A percentile compares a stretch with the other conserved stretches of the same genome.
phyloP scores from a whole-genome alignment of 2,797 vertebrate species.

The Anabacerthia variegaticeps region DNA sequence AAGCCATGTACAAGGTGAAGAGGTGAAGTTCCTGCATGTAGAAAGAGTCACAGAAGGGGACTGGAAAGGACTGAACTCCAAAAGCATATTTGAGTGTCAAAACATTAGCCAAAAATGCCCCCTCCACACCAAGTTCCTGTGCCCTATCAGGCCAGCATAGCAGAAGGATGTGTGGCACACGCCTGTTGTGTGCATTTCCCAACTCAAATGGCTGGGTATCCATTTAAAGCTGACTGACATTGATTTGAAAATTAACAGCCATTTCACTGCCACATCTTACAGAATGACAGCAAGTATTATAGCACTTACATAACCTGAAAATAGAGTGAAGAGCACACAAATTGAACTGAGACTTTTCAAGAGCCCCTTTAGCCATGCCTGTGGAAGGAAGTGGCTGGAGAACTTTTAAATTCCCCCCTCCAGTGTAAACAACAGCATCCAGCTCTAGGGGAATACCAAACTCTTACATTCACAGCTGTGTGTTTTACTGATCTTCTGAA shows the following conservation, averaged over 20 bases:
- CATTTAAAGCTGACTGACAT: not conserved
- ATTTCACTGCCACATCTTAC: not conserved
- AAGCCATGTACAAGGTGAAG: not conserved
- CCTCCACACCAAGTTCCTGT: not conserved
- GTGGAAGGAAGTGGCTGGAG: not conserved
- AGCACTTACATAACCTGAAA: not conserved
- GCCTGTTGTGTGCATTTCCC: not conserved
- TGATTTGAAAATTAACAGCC: not conserved
- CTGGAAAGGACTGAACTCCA: not conserved
- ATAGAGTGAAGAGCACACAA: not conserved
- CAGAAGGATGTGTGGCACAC: not conserved
- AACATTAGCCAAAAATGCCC: not conserved
- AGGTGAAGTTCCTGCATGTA: not conserved
- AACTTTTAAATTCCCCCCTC: not conserved
- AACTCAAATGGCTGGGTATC: not conserved
- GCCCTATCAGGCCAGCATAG: not conserved
- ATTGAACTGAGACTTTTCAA: not conserved
- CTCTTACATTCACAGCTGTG: not conserved
- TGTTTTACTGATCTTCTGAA: not conserved
- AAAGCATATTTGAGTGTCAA: not conserved
- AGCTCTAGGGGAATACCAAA: not conserved
- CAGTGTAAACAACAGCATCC: not conserved
- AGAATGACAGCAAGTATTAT: rapidly evolving
- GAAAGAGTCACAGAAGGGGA: not conserved
- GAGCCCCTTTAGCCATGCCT: not conserved